Evolutionary conservation across 2,888 invertebrate genomes (phyloP).

Genomic region (Phymatocera aterrima): DNA sequence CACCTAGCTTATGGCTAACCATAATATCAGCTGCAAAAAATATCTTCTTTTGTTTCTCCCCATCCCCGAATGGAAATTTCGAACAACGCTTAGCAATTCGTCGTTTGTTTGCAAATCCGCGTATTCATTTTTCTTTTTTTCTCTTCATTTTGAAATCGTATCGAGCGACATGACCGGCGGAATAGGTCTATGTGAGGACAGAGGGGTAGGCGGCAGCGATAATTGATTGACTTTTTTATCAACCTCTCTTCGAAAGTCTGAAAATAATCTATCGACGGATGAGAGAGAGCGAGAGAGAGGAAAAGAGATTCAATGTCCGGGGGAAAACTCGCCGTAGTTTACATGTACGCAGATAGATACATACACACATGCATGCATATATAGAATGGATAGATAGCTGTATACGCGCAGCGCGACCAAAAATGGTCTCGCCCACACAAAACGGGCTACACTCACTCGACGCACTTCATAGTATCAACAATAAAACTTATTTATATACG

Average conservation of each 20-base stretch:
- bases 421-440: slow-evolving; percentile 41
- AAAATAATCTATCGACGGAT: background rate
- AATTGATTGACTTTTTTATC: background rate
- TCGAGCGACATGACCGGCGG: slow-evolving; percentile 31
- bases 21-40: background rate
- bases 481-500: background rate
- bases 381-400: background rate
- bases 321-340: background rate
- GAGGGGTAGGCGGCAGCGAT: background rate
- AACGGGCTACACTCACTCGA: slow-evolving; percentile 35
- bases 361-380: background rate
- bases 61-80: background rate
- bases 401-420: slow-evolving; percentile 1
- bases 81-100: background rate
- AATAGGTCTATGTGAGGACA: slow-evolving; percentile 10
- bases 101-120: background rate
- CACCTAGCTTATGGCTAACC: slow-evolving; percentile 27
- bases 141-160: background rate
- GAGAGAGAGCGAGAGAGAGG: no score
- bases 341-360: background rate
- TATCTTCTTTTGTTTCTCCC: background rate
- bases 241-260: background rate
- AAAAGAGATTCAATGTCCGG: background rate
- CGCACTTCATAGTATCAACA: slow-evolving; percentile 20
- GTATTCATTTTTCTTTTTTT: background rate